Evolutionary conservation across 2,888 invertebrate species (phyloP), one percentile per base, ranked within the genome.

Genomic region (Andrena bicolor): DNA sequence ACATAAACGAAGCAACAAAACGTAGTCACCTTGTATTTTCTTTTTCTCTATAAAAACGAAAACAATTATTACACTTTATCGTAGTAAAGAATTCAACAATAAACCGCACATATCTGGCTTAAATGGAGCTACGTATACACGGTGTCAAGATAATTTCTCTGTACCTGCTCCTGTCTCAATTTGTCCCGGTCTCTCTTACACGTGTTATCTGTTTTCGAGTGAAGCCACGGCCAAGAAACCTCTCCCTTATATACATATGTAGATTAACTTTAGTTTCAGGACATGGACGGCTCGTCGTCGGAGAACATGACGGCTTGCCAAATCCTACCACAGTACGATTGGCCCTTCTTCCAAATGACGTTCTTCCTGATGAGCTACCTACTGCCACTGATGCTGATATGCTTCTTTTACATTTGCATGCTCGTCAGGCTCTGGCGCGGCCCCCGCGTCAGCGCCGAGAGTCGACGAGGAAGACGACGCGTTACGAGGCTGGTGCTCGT

Each of bases 401-500:
- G 97, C 92, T 96, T 97, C 83, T 95, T 99, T 86, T 99, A 99
- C 94, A 96, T 98, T 94, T 96, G 97, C 90, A 98, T 99, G 98
- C 94, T 99, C 93, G 96, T 97, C 90, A 95, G 98, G 88, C 95
- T 99, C 88, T 98, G 99, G 97, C 96, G 97, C 91, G 97, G 97
- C n/a, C 97, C 97, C 35, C 96, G 96, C 89, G 96, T 96, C 81
- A 97, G 97, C 32, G 97, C 97, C 3, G 98, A 98, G 93, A 96
- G 96, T 90, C 96, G 97, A 82, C 95, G 97, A 85, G 97, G 98
- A 83, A 97, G 98, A 94, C 96, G 97, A 94, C 96, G 98, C 86
- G 99, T 98, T 49, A 99, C 99, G 6, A 95, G 98, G 85, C 97
- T 99, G 96, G 98, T 99, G 26, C 96, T 98, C 80, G 97, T 98